These are phyloP conservation scores for Engystomops pustulosus DNA, from an alignment of 2,113 vertebrate genomes.

Conservation along the genomic window DNA sequence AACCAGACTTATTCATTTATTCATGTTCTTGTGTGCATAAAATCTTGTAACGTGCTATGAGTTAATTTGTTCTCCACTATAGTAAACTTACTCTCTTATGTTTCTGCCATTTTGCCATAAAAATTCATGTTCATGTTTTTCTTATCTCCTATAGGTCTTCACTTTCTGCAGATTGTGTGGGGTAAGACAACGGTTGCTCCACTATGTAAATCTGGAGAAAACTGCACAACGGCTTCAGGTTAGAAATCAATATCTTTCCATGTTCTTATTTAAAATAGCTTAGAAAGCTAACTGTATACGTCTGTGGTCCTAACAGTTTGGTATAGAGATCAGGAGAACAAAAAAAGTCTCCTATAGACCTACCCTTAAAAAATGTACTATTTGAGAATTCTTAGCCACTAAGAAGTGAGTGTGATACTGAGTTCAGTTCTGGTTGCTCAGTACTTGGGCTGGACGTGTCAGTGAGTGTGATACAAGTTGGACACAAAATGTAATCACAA, in stretches of 20 bases:
- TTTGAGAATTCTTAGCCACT: neutral
- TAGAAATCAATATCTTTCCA: constrained; percentile 55
- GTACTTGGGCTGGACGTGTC: too few relatives aligned
- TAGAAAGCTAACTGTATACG: neutral
- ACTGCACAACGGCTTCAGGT: constrained; percentile 75
- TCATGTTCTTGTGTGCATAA: too few relatives aligned
- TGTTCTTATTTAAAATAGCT: neutral
- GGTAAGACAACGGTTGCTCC: constrained; percentile 75
- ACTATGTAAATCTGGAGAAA: constrained; percentile 70
- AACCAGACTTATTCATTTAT: too few relatives aligned
- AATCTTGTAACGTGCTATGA: too few relatives aligned
- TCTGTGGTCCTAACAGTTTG: too few relatives aligned
- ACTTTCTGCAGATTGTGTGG: constrained; percentile 65
- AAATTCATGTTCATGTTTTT: neutral
- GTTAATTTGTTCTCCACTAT: too few relatives aligned
- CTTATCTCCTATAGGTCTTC: constrained; percentile 63
- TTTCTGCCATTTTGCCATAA: neutral
- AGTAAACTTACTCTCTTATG: neutral
- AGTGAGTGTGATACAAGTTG: too few relatives aligned
- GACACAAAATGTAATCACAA: too few relatives aligned
- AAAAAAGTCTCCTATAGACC: neutral
- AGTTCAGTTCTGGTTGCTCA: too few relatives aligned
- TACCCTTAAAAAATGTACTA: neutral
- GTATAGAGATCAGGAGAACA: neutral
- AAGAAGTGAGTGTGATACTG: too few relatives aligned